Conservation (phyloP, 2,797 vertebrate species). For the Dromococcyx pavoninus region DNA sequence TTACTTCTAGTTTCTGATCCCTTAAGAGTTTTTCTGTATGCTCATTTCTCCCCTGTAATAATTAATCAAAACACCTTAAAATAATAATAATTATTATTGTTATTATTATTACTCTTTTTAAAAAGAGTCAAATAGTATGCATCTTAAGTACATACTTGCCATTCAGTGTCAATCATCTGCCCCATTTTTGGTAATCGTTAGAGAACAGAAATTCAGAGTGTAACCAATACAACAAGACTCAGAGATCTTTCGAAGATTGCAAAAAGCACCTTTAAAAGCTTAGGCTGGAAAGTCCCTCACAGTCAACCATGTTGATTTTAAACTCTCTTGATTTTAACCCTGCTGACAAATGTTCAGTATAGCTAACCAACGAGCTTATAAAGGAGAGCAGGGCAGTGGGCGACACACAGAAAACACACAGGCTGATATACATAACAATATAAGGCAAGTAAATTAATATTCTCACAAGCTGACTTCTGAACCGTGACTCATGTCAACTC, state of each 20-base stretch:
- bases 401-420: not conserved
- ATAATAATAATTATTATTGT: too few species aligned
- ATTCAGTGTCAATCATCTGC: not conserved
- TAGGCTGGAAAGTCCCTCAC: not conserved
- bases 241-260: not conserved
- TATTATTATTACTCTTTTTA: too few species aligned
- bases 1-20: not conserved
- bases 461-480: not conserved
- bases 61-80: not conserved
- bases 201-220: not conserved
- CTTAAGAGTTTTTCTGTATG: not conserved
- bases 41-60: not conserved
- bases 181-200: not conserved
- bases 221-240: not conserved
- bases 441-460: not conserved
- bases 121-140: not conserved
- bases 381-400: not conserved
- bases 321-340: not conserved
- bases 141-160: not conserved
- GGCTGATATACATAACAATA: accelerated
- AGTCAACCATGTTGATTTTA: not conserved
- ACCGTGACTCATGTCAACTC: not conserved
- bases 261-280: not conserved
- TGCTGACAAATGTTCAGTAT: not conserved
- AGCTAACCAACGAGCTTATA: not conserved